Percentiles rank a stretch among this genome's conserved stretches.
These are phyloP conservation scores for Gymnosoma rotundatum DNA, from an alignment of 2,888 invertebrate genomes.

Conservation along the genomic window DNA sequence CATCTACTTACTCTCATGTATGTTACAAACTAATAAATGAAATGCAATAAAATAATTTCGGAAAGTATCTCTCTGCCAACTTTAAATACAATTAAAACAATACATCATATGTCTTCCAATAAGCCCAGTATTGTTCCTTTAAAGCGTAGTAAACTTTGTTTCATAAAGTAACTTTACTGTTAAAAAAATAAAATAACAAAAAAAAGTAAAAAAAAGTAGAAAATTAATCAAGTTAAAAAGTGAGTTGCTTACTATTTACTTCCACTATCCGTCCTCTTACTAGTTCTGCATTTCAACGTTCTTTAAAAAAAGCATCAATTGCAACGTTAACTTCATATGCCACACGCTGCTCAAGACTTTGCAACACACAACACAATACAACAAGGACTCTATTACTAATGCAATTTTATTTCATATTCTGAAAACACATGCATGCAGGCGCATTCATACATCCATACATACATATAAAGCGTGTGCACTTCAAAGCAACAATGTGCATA, in stretches of 20 bases:
- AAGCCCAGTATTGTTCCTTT: too few species aligned
- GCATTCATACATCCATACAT: too few species aligned
- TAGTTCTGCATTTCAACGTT: background rate
- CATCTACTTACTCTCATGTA: too few species aligned
- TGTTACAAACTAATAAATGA: too few species aligned
- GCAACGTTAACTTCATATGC: slow-evolving; percentile 31
- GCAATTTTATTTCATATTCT: slow-evolving; percentile 52
- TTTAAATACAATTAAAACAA: too few species aligned
- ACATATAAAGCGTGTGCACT: background rate
- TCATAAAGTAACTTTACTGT: background rate
- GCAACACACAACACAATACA: background rate
- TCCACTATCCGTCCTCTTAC: background rate
- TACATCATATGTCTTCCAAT: too few species aligned
- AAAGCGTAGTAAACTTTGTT: background rate
- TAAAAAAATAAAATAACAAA: too few species aligned
- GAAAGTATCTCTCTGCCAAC: too few species aligned
- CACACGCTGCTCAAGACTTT: slow-evolving; percentile 19
- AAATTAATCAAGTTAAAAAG: slow-evolving; percentile 37
- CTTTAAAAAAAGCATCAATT: slow-evolving; percentile 16
- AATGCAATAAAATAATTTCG: too few species aligned
- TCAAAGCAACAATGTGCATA: background rate
- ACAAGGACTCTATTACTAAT: slow-evolving; percentile 47
- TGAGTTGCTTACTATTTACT: slow-evolving; percentile 15
- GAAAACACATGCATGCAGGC: background rate
- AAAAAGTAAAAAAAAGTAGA: background rate